Conservation (phyloP, 2,113 vertebrate species). For the Cyprinodon variegatus region DNA sequence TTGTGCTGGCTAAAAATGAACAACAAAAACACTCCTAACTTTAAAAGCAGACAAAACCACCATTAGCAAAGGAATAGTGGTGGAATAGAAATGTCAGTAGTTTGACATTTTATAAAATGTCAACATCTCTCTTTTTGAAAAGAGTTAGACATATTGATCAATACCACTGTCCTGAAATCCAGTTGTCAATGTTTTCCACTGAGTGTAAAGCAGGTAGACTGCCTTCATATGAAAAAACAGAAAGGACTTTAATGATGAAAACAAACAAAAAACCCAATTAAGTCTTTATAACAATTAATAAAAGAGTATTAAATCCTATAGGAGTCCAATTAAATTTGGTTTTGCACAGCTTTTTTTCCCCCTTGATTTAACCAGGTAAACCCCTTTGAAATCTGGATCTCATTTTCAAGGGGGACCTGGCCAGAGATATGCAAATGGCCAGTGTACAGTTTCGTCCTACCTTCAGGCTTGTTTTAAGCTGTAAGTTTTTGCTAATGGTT, state of each 20-base stretch:
- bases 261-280: background rate
- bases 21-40: background rate
- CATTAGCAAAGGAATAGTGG: constrained; percentile 10
- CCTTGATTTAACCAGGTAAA: no score
- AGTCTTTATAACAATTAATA: background rate
- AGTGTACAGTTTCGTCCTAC: background rate
- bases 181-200: background rate
- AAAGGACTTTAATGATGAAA: background rate
- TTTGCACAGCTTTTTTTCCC: background rate
- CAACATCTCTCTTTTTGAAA: constrained; percentile 20
- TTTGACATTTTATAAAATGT: constrained; percentile 44
- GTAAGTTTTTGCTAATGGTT: background rate
- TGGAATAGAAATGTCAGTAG: constrained; percentile 28
- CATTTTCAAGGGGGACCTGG: no score
- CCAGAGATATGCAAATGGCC: background rate
- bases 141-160: constrained; percentile 19
- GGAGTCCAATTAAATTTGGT: background rate
- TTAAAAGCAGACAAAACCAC: constrained; percentile 9
- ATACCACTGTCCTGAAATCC: constrained; percentile 14
- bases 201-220: background rate
- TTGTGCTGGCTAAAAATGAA: background rate
- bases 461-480: background rate
- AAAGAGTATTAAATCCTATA: background rate
- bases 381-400: no score
- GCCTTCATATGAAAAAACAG: background rate